A percentile compares a stretch with the other conserved stretches of the same genome.
Conservation (phyloP, 2,888 invertebrate genomes). For the Lasioglossum zephyrum region DNA sequence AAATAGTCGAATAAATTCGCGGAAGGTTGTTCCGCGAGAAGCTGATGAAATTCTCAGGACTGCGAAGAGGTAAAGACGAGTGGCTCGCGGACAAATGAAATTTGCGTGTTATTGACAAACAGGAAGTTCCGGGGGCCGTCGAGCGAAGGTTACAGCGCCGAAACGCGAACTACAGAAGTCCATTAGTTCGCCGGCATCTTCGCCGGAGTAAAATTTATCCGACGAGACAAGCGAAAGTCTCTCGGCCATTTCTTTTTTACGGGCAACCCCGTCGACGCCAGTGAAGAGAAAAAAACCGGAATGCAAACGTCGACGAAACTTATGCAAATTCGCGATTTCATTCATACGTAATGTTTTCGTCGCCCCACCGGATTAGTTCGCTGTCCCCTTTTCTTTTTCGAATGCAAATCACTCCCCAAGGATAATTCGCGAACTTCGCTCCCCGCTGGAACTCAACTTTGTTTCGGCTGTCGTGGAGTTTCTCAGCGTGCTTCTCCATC, state of each 20-base stretch:
- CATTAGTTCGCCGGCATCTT: slow-evolving; percentile 45
- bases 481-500: neutral
- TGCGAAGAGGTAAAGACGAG: too few relatives aligned
- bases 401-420: slow-evolving; percentile 54
- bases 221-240: slow-evolving; percentile 16
- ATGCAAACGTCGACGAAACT: slow-evolving; percentile 49
- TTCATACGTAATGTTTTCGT: slow-evolving; percentile 63
- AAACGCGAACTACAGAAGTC: slow-evolving; percentile 41
- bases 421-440: slow-evolving; percentile 48
- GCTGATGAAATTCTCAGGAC: neutral
- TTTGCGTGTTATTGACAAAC: slow-evolving; percentile 33
- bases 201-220: slow-evolving; percentile 25
- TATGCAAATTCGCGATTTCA: slow-evolving; percentile 62
- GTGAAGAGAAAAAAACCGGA: slow-evolving; percentile 17
- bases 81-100: slow-evolving; percentile 16
- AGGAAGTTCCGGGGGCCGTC: neutral
- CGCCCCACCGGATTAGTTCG: slow-evolving; percentile 29
- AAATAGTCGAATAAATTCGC: neutral
- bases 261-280: neutral
- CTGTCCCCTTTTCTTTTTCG: slow-evolving; percentile 54
- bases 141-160: neutral
- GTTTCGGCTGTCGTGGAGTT: neutral
- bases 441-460: neutral
- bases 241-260: neutral
- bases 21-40: neutral